Conservation (phyloP, 1,140 invertebrate species). For the Goniozus legneri region DNA sequence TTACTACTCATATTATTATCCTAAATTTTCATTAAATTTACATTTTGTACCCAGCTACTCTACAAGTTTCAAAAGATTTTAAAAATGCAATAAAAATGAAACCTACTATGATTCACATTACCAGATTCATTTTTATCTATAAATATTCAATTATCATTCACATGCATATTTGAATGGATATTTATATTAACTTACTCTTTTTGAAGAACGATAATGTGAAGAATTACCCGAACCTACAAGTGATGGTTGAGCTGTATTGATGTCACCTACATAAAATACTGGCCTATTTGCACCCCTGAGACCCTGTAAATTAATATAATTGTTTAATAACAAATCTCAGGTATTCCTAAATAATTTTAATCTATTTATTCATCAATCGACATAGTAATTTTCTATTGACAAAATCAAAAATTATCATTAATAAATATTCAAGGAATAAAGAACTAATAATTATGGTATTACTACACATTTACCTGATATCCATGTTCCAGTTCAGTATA, state of each 20-base stretch:
- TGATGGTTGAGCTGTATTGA: slow-evolving; percentile 35
- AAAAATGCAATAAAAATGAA: neutral
- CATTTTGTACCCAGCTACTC: slow-evolving; percentile 1
- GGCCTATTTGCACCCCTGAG: slow-evolving; percentile 47
- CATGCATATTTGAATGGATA: too few species aligned
- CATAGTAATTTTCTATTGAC: slow-evolving; percentile 3
- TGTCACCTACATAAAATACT: slow-evolving; percentile 51
- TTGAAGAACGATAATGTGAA: slow-evolving; percentile 44
- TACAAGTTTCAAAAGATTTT: neutral
- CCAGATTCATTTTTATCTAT: too few species aligned
- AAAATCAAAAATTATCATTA: neutral
- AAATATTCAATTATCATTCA: too few species aligned
- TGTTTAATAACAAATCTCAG: neutral
- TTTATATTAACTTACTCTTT: slow-evolving; percentile 41
- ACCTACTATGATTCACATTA: neutral
- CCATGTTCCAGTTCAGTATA: slow-evolving; percentile 87
- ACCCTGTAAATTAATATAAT: slow-evolving; percentile 28
- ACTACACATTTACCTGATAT: slow-evolving; percentile 63
- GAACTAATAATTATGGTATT: too few species aligned
- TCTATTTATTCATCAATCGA: neutral
- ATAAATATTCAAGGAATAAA: neutral
- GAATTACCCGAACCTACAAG: slow-evolving; percentile 39
- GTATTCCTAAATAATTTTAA: neutral
- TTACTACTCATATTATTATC: too few species aligned
- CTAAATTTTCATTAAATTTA: slow-evolving; percentile 1